Evolutionary conservation across 2,888 invertebrate genomes (phyloP).

Genomic region (Agapostemon virescens): DNA sequence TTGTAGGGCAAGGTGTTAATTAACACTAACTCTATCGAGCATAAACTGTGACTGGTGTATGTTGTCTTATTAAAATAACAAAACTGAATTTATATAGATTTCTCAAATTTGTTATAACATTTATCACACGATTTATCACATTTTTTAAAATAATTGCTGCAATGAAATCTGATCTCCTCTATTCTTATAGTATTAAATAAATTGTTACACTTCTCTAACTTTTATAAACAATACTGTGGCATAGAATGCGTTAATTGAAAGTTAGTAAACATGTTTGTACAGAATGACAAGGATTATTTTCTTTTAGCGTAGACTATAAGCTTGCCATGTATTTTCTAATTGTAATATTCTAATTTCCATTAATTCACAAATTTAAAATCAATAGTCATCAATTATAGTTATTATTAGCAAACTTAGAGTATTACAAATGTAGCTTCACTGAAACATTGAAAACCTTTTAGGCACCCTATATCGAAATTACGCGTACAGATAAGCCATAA

Average conservation of each 20-base stretch:
- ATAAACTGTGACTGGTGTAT: too few species aligned
- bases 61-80: too few species aligned
- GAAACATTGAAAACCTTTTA: neutral
- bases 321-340: neutral
- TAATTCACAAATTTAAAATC: neutral
- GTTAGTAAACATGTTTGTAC: neutral
- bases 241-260: neutral
- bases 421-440: neutral
- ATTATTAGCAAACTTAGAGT: neutral
- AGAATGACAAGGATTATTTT: neutral
- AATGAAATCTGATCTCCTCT: too few species aligned
- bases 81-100: too few species aligned
- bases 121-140: too few species aligned
- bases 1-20: too few species aligned
- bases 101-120: too few species aligned
- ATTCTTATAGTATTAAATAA: neutral
- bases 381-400: neutral
- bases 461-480: neutral
- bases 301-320: neutral
- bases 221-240: too few species aligned
- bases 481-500: neutral
- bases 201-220: too few species aligned
- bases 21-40: too few species aligned
- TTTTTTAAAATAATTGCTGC: too few species aligned
- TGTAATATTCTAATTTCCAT: neutral